These are phyloP conservation scores for Erebia epiphron DNA, from an alignment of 2,888 invertebrate genomes.

Conservation along the genomic window DNA sequence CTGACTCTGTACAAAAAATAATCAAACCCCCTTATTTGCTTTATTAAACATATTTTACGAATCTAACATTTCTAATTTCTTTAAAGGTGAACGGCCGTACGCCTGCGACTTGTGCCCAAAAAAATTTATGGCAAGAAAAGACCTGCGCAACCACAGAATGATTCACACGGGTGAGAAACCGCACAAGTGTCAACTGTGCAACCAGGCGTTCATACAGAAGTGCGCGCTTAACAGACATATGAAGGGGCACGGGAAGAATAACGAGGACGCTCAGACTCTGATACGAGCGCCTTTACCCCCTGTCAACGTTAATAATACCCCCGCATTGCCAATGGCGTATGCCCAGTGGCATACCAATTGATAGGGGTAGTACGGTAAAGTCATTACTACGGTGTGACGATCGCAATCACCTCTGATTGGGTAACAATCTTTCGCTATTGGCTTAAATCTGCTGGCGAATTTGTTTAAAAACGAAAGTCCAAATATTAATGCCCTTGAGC, in stretches of 20 bases:
- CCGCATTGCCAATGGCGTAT: slow-evolving; percentile 37
- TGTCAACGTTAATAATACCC: slow-evolving; percentile 26
- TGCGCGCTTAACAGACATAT: slow-evolving; percentile 97
- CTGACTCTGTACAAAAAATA: too few species aligned
- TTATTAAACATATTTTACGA: background rate
- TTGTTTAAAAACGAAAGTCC: too few species aligned
- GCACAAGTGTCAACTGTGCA: slow-evolving; percentile 94
- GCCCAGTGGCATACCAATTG: slow-evolving; percentile 40
- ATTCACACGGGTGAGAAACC: slow-evolving; percentile 96
- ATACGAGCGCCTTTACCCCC: slow-evolving; percentile 39
- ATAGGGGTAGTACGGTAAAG: background rate
- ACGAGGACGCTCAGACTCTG: slow-evolving; percentile 39
- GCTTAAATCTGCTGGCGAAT: too few species aligned
- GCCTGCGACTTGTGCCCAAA: slow-evolving; percentile 94
- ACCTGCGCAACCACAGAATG: slow-evolving; percentile 94
- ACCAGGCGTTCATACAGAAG: slow-evolving; percentile 95
- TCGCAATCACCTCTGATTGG: too few species aligned
- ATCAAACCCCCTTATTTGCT: too few species aligned
- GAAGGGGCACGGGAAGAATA: slow-evolving; percentile 80
- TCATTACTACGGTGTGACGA: background rate
- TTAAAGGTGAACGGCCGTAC: slow-evolving; percentile 87
- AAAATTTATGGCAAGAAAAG: slow-evolving; percentile 95
- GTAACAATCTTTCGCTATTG: too few species aligned
- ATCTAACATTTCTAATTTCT: background rate
- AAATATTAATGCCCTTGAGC: background rate